Evolutionary conservation across 1,140 invertebrate species (phyloP).

Genomic region (Drosophila carrolli): DNA sequence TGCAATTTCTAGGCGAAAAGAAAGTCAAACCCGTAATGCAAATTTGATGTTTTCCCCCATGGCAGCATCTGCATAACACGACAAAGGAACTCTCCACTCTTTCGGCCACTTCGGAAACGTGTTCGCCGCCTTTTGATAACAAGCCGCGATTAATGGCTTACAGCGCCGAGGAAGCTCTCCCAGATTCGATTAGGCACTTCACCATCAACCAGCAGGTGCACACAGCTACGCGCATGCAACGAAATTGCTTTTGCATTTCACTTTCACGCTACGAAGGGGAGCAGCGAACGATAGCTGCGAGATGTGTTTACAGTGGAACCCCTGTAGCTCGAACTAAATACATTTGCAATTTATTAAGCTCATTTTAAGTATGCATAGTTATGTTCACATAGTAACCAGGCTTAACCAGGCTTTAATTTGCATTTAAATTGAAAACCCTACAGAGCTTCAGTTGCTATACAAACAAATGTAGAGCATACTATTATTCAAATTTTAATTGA

Average conservation of each 20-base stretch:
- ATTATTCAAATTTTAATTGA: too few relatives aligned
- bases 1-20: constrained; percentile 38
- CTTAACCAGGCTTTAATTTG: too few relatives aligned
- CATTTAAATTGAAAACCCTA: too few relatives aligned
- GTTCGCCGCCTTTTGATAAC: constrained; percentile 44
- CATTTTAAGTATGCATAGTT: too few relatives aligned
- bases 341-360: not conserved
- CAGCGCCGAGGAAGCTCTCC: constrained; percentile 32
- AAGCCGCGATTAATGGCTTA: constrained; percentile 44
- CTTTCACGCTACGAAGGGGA: constrained; percentile 53
- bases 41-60: constrained; percentile 46
- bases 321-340: not conserved
- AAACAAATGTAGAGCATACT: too few relatives aligned
- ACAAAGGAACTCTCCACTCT: constrained; percentile 19
- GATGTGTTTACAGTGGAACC: constrained; percentile 17
- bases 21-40: constrained; percentile 46
- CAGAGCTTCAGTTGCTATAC: too few relatives aligned
- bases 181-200: constrained; percentile 40
- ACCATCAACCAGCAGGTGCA: constrained; percentile 22
- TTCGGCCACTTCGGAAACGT: constrained; percentile 29
- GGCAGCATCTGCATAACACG: constrained; percentile 36
- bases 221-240: constrained; percentile 12
- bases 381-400: too few relatives aligned
- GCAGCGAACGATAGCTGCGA: constrained; percentile 34
- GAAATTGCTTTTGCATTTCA: constrained; percentile 62